These are phyloP conservation scores for Conops quadrifasciatus DNA, from an alignment of 2,888 invertebrate genomes.

Conservation along the genomic window DNA sequence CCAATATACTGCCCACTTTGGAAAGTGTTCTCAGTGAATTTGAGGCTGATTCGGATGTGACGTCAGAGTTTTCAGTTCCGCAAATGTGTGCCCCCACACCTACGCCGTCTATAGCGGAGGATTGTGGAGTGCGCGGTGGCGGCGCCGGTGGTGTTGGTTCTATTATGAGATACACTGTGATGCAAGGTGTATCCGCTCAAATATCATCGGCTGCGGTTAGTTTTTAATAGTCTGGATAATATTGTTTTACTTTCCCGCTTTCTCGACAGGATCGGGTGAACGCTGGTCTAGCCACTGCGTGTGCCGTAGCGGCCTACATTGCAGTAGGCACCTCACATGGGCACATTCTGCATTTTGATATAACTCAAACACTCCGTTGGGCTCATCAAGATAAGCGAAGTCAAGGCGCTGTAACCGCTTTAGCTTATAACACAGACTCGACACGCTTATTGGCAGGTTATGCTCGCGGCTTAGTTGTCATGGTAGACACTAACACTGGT, in stretches of 20 bases:
- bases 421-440: slow-evolving; percentile 88
- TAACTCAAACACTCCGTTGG: slow-evolving; percentile 88
- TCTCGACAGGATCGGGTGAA: slow-evolving; percentile 81
- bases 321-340: slow-evolving; percentile 97
- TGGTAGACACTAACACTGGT: slow-evolving; percentile 86
- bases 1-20: slow-evolving; percentile 77
- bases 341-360: slow-evolving; percentile 85
- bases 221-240: slow-evolving; percentile 38
- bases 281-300: slow-evolving; percentile 87
- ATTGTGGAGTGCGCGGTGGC: slow-evolving; percentile 66
- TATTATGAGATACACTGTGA: slow-evolving; percentile 78
- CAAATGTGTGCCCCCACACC: slow-evolving; percentile 60
- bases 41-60: slow-evolving; percentile 72
- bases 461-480: slow-evolving; percentile 84
- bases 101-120: slow-evolving; percentile 61
- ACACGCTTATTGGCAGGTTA: slow-evolving; percentile 82
- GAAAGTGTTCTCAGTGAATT: slow-evolving; percentile 84
- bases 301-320: slow-evolving; percentile 81
- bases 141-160: slow-evolving; percentile 67
- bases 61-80: slow-evolving; percentile 60
- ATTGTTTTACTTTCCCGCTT: slow-evolving; percentile 10
- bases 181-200: slow-evolving; percentile 91
- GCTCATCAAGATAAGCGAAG: slow-evolving; percentile 74
- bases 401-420: slow-evolving; percentile 81
- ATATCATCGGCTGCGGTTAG: slow-evolving; percentile 84